Evolutionary conservation across 2,888 invertebrate genomes (phyloP), one percentile per base, ranked within the genome.

Genomic region (Apodemia mormo): DNA sequence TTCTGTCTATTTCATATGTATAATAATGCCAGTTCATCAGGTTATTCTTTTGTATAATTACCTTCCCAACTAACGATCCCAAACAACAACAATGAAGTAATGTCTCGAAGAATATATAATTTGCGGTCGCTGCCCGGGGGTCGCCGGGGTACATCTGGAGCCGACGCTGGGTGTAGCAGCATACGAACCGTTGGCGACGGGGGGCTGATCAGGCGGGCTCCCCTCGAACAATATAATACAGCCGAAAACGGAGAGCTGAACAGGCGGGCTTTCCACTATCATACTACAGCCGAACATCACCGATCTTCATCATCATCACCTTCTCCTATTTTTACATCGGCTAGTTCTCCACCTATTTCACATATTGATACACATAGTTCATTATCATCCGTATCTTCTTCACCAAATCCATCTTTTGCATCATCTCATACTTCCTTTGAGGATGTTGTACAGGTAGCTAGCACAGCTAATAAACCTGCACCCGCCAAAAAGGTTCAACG

Each of bases 61-160:
- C 37, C 37, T 37, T 37, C 37, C 37, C 37, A 37, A 37, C 37
- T 37, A 37, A 37, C 37, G 37, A 37, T 37, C 37, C 37, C 37
- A 37, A 37, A 37, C 3, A 5, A 4, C 5, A 37, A 37, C 3
- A 37, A 37, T 37, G 37, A 0, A 37, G 37, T 37, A 37, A 37
- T 37, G 37, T 37, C 37, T 37, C 37, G 37, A 43, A 1, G 2
- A 43, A 2, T 10, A 43, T 43, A 43, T 10, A 43, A 43, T 43
- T 43, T 43, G 10, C 43, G 72, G 70, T 9, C n/a, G 75, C 75
- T 56, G 3, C 54, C 68, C 52, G 54, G 66, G 22, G 78, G 81
- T 2, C 56, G 56, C 56, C 56, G 22, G 56, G 56, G 56, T 29
- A 22, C 56, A 29, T 56, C 56, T 56, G 56, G 56, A 56, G 56